Evolutionary conservation across 2,113 vertebrate species (phyloP), one percentile per base, ranked within the genome.

Genomic region (Colossoma macropomum): DNA sequence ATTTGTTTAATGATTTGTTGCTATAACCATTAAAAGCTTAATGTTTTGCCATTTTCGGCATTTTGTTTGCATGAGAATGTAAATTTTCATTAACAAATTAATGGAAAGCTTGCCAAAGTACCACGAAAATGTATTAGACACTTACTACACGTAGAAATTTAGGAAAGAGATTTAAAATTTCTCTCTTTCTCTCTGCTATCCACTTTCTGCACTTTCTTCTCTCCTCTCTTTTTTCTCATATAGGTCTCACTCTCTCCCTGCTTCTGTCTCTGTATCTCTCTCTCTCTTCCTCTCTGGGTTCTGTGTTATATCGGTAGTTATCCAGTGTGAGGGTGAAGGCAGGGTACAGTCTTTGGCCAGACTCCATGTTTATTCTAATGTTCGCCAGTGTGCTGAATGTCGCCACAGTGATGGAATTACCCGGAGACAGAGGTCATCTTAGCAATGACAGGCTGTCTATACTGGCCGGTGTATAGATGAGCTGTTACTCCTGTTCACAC

Each of bases 341-440:
- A 59, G 65, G 81, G 72, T 71, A 71, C 71, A 83, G 56, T 65
- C 65, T 76, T 79, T 86, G 85, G 77, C 71, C 8, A 52, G 65
- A 72, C 21, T 21, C 73, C n/a, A 30, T 83, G 77, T 83, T 83
- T 86, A 83, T 83, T 28, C 41, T 45, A 80, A 75, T 21, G 45
- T n/a, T 65, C 76, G 83, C 17, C 65, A 41, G 65, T 72, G 72
- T 76, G 25, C 45, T n/a, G 34, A 32, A 62, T 27, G n/a, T 81
- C 73, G 34, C 45, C 68, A 62, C 73, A 66, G 48, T 73, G 81
- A 65, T 80, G 62, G 28, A 84, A 69, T 45, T 69, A 62, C 34
- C 62, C 34, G 30, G 60, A 73, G 34, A 74, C 73, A 70, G 50
- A 62, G 28, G 48, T 66, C 23, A 9, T 34, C 13, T 34, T 66